Percentiles rank a stretch among this genome's conserved stretches.
phyloP scores from a whole-genome alignment of 2,113 vertebrate genomes.

The Aptenodytes patagonicus region DNA sequence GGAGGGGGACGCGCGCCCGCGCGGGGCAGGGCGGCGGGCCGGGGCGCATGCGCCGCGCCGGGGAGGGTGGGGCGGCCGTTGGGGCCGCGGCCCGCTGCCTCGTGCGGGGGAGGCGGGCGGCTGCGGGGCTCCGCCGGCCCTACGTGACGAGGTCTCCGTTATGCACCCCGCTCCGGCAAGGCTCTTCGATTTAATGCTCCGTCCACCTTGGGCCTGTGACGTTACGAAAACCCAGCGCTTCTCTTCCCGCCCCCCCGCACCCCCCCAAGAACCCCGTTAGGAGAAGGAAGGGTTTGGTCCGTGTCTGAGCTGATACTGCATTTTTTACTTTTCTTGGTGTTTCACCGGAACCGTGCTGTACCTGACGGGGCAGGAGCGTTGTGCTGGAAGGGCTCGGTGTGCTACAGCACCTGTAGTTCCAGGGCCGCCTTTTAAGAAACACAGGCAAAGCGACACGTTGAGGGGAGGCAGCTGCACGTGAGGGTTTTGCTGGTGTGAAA shows the following conservation, averaged over 20 bases:
- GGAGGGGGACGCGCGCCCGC: no score
- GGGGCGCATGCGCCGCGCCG: no score
- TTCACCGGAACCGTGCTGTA: accelerated
- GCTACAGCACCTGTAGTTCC: background rate
- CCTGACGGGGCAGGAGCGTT: accelerated
- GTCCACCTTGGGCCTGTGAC: no score
- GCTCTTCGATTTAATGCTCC: accelerated
- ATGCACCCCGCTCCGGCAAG: accelerated
- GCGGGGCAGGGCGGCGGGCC: no score
- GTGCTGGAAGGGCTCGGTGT: background rate
- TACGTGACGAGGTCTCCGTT: accelerated
- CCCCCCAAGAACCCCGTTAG: accelerated
- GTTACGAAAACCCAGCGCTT: background rate
- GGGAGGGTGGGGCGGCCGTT: background rate
- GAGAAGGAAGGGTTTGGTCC: no score
- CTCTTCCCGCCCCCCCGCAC: no score
- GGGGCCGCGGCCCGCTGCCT: no score
- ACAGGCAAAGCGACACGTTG: accelerated
- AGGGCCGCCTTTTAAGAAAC: background rate
- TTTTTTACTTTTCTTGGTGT: no score
- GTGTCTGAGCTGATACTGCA: accelerated
- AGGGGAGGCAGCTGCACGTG: accelerated
- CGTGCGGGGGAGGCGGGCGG: background rate
- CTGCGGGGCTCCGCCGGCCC: no score
- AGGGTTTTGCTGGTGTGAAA: background rate